Conservation (phyloP, 2,888 invertebrate species). For the Brenthis ino region DNA sequence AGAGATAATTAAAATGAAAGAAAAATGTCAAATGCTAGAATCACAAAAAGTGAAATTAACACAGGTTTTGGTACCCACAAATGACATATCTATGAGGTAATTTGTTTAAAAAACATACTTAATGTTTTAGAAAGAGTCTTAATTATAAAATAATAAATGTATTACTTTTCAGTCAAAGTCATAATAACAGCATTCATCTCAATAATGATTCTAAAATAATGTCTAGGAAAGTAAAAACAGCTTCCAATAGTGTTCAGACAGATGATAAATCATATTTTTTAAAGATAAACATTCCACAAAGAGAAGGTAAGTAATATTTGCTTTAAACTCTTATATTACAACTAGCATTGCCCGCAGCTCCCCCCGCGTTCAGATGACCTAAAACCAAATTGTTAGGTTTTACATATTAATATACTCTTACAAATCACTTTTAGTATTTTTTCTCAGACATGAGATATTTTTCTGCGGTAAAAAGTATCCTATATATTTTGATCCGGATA, state of each 20-base stretch:
- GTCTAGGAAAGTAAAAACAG: constrained; percentile 48
- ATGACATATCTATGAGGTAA: constrained; percentile 66
- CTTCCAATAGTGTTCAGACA: constrained; percentile 58
- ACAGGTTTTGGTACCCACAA: constrained; percentile 60
- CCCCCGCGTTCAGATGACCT: too few relatives aligned
- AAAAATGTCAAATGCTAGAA: constrained; percentile 74
- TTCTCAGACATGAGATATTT: too few relatives aligned
- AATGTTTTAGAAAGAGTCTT: not conserved
- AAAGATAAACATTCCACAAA: constrained; percentile 49
- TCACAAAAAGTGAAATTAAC: constrained; percentile 70
- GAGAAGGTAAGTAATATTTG: constrained; percentile 32
- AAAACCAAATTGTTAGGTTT: too few relatives aligned
- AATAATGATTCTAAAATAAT: constrained; percentile 42
- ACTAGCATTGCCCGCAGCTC: too few relatives aligned
- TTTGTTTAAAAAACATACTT: not conserved
- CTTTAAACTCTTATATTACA: not conserved
- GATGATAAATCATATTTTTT: constrained; percentile 56
- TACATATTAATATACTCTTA: too few relatives aligned
- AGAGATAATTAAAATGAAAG: constrained; percentile 82
- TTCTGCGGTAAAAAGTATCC: too few relatives aligned
- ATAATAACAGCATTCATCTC: constrained; percentile 45
- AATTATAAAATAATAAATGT: not conserved
- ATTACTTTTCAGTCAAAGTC: constrained; percentile 51
- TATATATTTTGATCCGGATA: too few relatives aligned
- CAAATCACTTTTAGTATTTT: too few relatives aligned